A percentile compares a stretch with the other conserved stretches of the same genome.
Conservation (phyloP, 2,888 invertebrate genomes). For the Clanis bilineata region DNA sequence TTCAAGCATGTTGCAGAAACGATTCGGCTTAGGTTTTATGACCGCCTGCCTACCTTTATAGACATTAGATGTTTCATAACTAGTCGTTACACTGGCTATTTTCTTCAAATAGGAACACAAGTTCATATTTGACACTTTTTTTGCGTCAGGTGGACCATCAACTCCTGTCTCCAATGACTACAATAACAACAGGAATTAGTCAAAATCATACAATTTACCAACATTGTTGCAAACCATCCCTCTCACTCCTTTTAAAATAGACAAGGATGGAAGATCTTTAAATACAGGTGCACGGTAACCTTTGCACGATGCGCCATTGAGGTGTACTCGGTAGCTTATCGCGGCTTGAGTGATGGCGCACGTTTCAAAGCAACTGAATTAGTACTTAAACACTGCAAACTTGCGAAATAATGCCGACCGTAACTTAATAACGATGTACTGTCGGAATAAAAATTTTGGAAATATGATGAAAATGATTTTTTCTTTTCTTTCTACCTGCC, state of each 20-base stretch:
- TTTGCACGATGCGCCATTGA: conserved; percentile 32
- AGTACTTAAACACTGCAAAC: conserved; percentile 51
- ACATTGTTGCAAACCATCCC: not conserved
- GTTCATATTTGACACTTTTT: too few species aligned
- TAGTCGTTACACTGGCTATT: too few species aligned
- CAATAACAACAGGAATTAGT: not conserved
- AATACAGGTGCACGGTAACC: conserved; percentile 20
- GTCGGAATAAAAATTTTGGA: conserved; percentile 34
- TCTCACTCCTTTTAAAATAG: not conserved
- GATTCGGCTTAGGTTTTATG: too few species aligned
- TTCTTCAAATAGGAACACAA: too few species aligned
- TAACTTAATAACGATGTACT: conserved; percentile 32
- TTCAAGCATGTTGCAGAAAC: too few species aligned
- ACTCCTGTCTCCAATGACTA: not conserved
- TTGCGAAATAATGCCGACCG: conserved; percentile 50
- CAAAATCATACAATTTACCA: not conserved
- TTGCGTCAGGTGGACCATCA: too few species aligned
- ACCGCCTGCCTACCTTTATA: too few species aligned
- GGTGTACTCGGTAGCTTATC: conserved; percentile 38
- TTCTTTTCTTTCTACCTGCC: too few species aligned
- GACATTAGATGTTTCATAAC: too few species aligned
- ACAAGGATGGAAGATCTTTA: not conserved
- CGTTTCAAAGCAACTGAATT: conserved; percentile 36
- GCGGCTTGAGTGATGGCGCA: conserved; percentile 37
- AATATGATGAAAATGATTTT: too few species aligned